A percentile compares a stretch with the other conserved stretches of the same genome.
Evolutionary conservation across 2,888 invertebrate species (phyloP).

Genomic region (Drosophila pegasa): DNA sequence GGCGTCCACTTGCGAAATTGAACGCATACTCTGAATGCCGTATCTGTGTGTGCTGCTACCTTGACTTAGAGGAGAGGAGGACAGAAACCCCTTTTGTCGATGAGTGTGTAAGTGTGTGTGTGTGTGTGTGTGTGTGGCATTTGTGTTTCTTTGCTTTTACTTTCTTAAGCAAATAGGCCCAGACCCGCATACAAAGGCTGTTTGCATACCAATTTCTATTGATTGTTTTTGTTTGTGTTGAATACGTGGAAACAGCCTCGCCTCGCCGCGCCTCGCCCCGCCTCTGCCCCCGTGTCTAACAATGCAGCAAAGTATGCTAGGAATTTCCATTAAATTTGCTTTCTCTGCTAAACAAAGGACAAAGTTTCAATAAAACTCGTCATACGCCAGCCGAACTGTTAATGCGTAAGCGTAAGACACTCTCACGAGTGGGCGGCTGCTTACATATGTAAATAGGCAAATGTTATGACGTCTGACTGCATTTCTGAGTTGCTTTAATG

Average conservation of each 20-base stretch:
- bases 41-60: constrained; percentile 1
- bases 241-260: constrained; percentile 23
- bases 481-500: constrained; percentile 16
- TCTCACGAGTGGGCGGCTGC: background rate
- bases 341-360: constrained; percentile 47
- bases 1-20: constrained; percentile 31
- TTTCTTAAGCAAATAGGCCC: constrained; percentile 66
- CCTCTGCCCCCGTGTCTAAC: constrained; percentile 23
- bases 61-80: constrained; percentile 14
- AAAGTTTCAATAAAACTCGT: constrained; percentile 54
- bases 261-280: background rate
- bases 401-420: constrained; percentile 36
- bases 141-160: constrained; percentile 63
- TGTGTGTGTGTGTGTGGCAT: constrained; percentile 9
- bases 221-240: constrained; percentile 70
- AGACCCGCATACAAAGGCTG: constrained; percentile 58
- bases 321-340: constrained; percentile 63
- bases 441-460: constrained; percentile 24
- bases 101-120: background rate
- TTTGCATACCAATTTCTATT: constrained; percentile 77
- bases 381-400: constrained; percentile 34
- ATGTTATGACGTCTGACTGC: constrained; percentile 22
- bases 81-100: constrained; percentile 9
- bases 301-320: constrained; percentile 61
- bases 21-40: constrained; percentile 17